These are phyloP conservation scores for Larimichthys polyactis DNA, from an alignment of 2,113 vertebrate species.

Conservation along the genomic window DNA sequence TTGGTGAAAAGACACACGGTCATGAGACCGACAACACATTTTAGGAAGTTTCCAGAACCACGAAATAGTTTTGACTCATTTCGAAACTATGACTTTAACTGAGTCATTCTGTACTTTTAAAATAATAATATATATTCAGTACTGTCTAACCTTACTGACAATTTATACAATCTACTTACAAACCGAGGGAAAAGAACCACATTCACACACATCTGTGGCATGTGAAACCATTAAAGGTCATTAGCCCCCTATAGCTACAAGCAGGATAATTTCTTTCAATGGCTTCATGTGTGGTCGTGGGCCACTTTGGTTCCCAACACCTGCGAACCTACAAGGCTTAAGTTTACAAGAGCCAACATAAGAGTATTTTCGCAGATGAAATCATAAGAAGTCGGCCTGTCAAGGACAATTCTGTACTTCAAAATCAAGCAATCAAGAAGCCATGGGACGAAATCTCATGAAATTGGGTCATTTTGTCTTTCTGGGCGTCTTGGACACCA, in stretches of 20 bases:
- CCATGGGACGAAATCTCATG: too few species aligned
- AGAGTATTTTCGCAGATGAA: not conserved
- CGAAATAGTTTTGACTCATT: slow-evolving; percentile 2
- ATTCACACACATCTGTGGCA: not conserved
- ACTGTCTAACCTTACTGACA: too few species aligned
- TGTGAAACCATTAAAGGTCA: slow-evolving; percentile 19
- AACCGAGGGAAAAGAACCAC: not conserved
- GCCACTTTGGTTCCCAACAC: slow-evolving; percentile 5
- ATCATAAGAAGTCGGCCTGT: not conserved
- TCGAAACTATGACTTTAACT: not conserved
- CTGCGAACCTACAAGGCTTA: not conserved
- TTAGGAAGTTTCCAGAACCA: not conserved
- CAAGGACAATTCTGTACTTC: not conserved
- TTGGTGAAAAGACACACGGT: not conserved
- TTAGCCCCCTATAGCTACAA: not conserved
- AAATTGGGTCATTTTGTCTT: too few species aligned
- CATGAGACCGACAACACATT: slow-evolving; percentile 14
- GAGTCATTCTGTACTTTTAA: not conserved
- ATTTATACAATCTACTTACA: not conserved
- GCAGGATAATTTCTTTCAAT: slow-evolving; percentile 1
- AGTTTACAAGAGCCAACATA: slow-evolving; percentile 15
- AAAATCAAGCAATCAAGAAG: not conserved
- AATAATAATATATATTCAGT: too few species aligned
- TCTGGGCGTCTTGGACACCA: too few species aligned
- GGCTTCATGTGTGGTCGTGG: slow-evolving; percentile 3